These are phyloP conservation scores for Pogonocherus hispidulus DNA, from an alignment of 2,888 invertebrate genomes.

Conservation along the genomic window DNA sequence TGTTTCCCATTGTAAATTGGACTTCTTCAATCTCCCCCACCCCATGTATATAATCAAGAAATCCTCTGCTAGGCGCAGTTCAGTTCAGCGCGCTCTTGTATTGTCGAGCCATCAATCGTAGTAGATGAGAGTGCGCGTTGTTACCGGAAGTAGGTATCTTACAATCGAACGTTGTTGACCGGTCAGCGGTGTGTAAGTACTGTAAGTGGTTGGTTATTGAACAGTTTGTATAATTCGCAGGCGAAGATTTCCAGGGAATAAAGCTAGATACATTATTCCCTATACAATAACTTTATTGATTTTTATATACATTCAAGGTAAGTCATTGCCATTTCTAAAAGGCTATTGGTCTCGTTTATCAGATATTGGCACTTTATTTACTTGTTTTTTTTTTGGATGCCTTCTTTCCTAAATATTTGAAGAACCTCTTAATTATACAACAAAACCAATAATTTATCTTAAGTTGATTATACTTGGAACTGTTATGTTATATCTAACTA, in stretches of 20 bases:
- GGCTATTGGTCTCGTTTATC: no score
- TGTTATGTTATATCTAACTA: no score
- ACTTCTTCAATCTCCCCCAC: slow-evolving; percentile 32
- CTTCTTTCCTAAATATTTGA: no score
- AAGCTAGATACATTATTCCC: background rate
- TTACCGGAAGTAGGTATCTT: slow-evolving; percentile 45
- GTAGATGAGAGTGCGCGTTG: slow-evolving; percentile 45
- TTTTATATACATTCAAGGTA: no score
- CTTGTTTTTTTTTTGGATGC: no score
- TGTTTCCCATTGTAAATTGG: slow-evolving; percentile 33
- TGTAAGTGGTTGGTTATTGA: slow-evolving; percentile 36
- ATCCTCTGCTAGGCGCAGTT: slow-evolving; percentile 36
- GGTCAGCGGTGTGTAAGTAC: slow-evolving; percentile 41
- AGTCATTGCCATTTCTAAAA: no score
- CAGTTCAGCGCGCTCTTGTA: slow-evolving; percentile 27
- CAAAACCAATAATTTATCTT: no score
- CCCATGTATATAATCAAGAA: slow-evolving; percentile 28
- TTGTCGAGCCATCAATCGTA: slow-evolving; percentile 30
- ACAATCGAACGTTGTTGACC: slow-evolving; percentile 40
- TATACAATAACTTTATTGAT: background rate
- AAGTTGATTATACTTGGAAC: no score
- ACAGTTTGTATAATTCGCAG: slow-evolving; percentile 1
- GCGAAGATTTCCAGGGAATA: background rate
- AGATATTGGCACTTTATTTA: no score
- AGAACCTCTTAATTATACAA: no score